phyloP scores from a whole-genome alignment of 2,888 invertebrate genomes.

The Phalera bucephala region DNA sequence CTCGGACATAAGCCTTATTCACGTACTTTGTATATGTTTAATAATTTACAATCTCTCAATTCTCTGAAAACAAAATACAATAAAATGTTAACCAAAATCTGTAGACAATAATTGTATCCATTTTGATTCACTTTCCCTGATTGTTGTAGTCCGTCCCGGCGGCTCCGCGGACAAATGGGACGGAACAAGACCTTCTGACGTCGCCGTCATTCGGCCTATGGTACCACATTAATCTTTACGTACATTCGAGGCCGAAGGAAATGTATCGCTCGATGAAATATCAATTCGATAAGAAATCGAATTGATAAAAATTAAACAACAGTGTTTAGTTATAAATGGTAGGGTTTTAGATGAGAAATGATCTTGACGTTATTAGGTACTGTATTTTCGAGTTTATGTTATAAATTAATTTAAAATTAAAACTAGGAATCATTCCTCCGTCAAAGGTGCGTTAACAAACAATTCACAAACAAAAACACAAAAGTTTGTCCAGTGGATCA shows the following conservation, averaged over 20 bases:
- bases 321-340: too few species aligned
- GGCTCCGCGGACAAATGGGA: slow-evolving; percentile 19
- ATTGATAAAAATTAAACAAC: too few species aligned
- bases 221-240: slow-evolving; percentile 25
- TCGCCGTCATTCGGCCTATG: slow-evolving; percentile 17
- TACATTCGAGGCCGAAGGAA: slow-evolving; percentile 16
- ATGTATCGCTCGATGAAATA: slow-evolving; percentile 6
- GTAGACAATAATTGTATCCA: slow-evolving; percentile 8
- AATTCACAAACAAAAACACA: too few species aligned
- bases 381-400: too few species aligned
- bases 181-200: slow-evolving; percentile 21
- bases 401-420: too few species aligned
- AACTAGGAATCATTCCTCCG: too few species aligned
- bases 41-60: not conserved
- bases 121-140: slow-evolving; percentile 20
- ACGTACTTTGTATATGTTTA: not conserved
- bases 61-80: slow-evolving; percentile 9
- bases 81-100: slow-evolving; percentile 8
- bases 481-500: too few species aligned
- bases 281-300: too few species aligned
- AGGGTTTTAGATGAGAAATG: too few species aligned
- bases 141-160: slow-evolving; percentile 24
- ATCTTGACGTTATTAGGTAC: too few species aligned
- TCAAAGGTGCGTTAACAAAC: too few species aligned
- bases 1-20: too few species aligned